Base-by-base conservation (phyloP, 2,888 invertebrate species). In the Rhopalosiphum nymphaeae region DNA sequence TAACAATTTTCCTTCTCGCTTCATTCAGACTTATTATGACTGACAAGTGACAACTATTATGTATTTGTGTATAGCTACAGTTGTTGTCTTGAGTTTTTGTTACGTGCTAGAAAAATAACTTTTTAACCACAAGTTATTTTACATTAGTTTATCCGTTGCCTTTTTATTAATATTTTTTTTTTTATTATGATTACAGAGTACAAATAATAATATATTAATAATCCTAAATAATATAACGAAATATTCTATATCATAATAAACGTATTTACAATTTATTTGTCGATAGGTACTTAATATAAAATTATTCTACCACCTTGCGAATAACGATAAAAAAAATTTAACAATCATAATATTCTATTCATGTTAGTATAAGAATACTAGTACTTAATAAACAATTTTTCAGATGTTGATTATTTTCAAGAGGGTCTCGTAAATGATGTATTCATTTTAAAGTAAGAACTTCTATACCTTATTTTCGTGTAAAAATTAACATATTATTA, bases 11-110 rank as follows among this genome's bases (percentile, higher is more conserved):
- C 16, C 13, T 67, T 16, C 67, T n/a, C n/a, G n/a, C n/a, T 67
- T 67, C 67, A 16, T 67, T 67, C 67, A 67, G n/a, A n/a, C 67
- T 16, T 67, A 61, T 61, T 61, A n/a, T 67, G 67, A 67, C 67
- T 67, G 67, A 67, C 67, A 67, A 67, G n/a, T 67, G 67, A 67
- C n/a, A 67, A 67, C 67, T 67, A 67, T 67, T 67, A n/a, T 67
- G n/a, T 21, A 21, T 53, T 53, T 21, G 49, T 53, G 16, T 49
- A 67, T n/a, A 67, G 67, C n/a, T n/a, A 16, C 5, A 67, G n/a
- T n/a, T 67, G 16, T 67, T 26, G 67, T n/a, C 29, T n/a, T 67
- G n/a, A 16, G n/a, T 36, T 78, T 78, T 78, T 78, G 78, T 78
- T 78, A 36, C 7, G 2, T 36, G 36, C 16, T 9, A n/a, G 7